Evolutionary conservation across 64 coral and sea anemone species (phyloP), one percentile per base, ranked within the genome.

Genomic region (Porites australiensis): DNA sequence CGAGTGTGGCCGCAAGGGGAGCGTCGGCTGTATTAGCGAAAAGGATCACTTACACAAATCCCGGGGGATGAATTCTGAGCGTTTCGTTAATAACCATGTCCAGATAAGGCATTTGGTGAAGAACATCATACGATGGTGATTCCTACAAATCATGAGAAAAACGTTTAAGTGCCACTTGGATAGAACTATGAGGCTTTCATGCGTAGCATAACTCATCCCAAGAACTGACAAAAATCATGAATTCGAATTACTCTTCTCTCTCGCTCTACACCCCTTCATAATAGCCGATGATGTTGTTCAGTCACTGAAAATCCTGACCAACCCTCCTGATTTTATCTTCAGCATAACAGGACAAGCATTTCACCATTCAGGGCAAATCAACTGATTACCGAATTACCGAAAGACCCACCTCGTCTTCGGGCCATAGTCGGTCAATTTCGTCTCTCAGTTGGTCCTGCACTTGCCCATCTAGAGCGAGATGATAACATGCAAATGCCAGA

Each of bases 41-140:
- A 69, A 3, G 6, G 14, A n/a, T 49, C 50, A 53, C 92, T 58
- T 68, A 88, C 84, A 18, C 68, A 69, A 88, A 93, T 1, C 15
- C 92, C 1, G 92, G 92, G 12, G 84, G 83, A 82, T 88, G 88
- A 48, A 88, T 50, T 58, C 92, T 53, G 48, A 88, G 75, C 18
- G 74, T 72, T 55, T 93, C 92, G 50, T 70, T 79, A 49, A 93
- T 82, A 49, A 88, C 75, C 85, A 88, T 93, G 74, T 93, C 92
- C 13, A 93, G 65, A 74, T 93, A 93, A 58, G 80, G 75, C 75
- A 93, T 72, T 13, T 50, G 61, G 22, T 88, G 92, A 15, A 93
- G 65, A 27, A 72, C 58, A 6, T 93, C 92, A 61, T 88, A 93
- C 19, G 75, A 77, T 19, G 49, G 75, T 10, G 75, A 77, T 12